These are phyloP conservation scores for Amblyopsis rosae DNA, from an alignment of 2,113 vertebrate genomes.

Conservation along the genomic window DNA sequence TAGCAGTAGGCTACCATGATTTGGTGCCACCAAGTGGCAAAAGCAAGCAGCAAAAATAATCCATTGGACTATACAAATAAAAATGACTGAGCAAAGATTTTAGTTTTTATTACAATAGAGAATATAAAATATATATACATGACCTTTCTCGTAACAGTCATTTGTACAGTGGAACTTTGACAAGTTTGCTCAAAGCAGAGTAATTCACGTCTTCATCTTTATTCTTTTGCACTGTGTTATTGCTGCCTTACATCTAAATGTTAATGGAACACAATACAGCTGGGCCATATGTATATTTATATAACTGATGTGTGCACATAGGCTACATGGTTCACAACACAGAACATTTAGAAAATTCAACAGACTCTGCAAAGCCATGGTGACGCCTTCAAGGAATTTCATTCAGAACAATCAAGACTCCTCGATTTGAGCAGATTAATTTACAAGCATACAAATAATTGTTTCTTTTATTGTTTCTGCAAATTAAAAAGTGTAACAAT, in stretches of 20 bases:
- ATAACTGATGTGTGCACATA: conserved; percentile 55
- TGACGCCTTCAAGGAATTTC: neutral
- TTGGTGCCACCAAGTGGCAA: conserved; percentile 47
- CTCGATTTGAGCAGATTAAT: neutral
- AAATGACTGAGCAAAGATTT: conserved; percentile 76
- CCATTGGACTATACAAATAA: neutral
- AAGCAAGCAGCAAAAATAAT: neutral
- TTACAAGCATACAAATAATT: neutral
- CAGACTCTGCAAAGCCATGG: conserved; percentile 53
- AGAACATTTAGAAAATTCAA: conserved; percentile 50
- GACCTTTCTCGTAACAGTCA: conserved; percentile 87
- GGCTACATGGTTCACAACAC: conserved; percentile 41
- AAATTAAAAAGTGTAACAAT: neutral
- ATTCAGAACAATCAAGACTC: neutral
- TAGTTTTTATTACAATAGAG: conserved; percentile 89
- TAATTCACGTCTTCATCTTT: conserved; percentile 49
- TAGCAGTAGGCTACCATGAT: neutral
- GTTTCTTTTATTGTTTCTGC: neutral
- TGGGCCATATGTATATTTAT: conserved; percentile 68
- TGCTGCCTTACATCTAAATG: conserved; percentile 56
- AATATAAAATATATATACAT: conserved; percentile 92
- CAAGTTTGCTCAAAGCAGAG: conserved; percentile 77
- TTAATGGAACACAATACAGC: conserved; percentile 62
- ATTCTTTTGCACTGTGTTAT: conserved; percentile 38
- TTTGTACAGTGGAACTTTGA: conserved; percentile 82